These are phyloP conservation scores for Rhynchonycteris naso DNA, from an alignment of 2,797 vertebrate species.

Conservation along the genomic window DNA sequence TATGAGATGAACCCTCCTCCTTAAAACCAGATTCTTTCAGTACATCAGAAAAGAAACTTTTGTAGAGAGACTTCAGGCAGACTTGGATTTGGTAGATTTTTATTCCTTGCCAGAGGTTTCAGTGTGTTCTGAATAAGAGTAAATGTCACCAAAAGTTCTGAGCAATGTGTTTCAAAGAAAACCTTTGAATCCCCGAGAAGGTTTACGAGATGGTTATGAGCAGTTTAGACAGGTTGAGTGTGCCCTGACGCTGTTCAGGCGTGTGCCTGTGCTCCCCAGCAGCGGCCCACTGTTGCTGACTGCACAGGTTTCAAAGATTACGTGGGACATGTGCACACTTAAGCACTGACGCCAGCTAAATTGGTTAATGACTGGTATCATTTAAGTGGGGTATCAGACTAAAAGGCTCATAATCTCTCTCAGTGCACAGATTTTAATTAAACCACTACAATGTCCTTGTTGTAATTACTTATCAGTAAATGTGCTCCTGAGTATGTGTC, in stretches of 20 bases:
- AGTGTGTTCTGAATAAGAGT: background rate
- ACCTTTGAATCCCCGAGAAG: background rate
- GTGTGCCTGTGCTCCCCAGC: conserved; percentile 62
- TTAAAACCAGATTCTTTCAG: background rate
- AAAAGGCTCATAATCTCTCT: conserved; percentile 87
- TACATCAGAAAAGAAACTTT: background rate
- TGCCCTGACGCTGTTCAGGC: conserved; percentile 67
- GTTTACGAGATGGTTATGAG: conserved; percentile 73
- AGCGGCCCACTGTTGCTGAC: conserved; percentile 84
- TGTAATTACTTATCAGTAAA: conserved; percentile 89
- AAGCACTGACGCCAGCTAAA: conserved; percentile 86
- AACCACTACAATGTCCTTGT: conserved; percentile 87
- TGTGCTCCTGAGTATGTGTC: conserved; percentile 86
- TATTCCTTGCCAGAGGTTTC: conserved; percentile 6
- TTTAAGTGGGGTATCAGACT: conserved; percentile 87
- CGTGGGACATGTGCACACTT: conserved; percentile 77
- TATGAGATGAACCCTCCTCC: background rate
- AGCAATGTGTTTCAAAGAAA: background rate
- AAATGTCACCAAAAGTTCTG: conserved; percentile 12
- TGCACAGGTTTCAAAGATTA: conserved; percentile 84
- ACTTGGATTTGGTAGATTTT: background rate
- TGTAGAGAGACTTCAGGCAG: background rate
- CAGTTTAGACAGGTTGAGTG: conserved; percentile 67
- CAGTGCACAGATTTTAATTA: conserved; percentile 88
- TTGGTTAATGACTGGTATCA: conserved; percentile 87